These are phyloP conservation scores for Tigriopus californicus DNA, from an alignment of 2,888 invertebrate species.

Conservation along the genomic window DNA sequence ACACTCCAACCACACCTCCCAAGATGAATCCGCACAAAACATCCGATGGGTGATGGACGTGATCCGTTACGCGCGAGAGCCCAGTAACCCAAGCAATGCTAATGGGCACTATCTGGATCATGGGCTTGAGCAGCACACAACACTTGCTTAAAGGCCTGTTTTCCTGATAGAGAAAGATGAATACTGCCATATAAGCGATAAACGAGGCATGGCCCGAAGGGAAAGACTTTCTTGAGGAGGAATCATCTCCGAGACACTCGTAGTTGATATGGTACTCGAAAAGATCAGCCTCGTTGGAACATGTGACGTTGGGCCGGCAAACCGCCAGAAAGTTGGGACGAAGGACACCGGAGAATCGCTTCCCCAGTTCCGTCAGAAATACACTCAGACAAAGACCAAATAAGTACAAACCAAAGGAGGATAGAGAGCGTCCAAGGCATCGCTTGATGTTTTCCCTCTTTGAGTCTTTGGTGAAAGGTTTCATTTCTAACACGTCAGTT, in stretches of 20 bases:
- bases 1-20: not conserved
- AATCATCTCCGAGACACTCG: not conserved
- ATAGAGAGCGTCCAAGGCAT: no score
- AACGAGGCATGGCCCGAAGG: conserved; percentile 15
- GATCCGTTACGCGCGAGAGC: not conserved
- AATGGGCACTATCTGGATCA: not conserved
- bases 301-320: conserved; percentile 5
- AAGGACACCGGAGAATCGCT: not conserved
- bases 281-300: not conserved
- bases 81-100: not conserved
- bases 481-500: not conserved
- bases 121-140: not conserved
- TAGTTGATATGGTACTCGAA: not conserved
- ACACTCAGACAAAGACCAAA: not conserved
- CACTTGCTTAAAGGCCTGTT: not conserved
- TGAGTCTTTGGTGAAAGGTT: no score
- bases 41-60: not conserved
- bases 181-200: conserved; percentile 6
- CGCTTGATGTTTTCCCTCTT: no score
- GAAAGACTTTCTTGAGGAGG: conserved; percentile 5
- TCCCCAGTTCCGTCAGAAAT: not conserved
- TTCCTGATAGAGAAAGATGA: not conserved
- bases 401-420: not conserved
- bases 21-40: not conserved
- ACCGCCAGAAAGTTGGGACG: conserved; percentile 1